Percentiles rank a stretch among this genome's conserved stretches.
phyloP scores from a whole-genome alignment of 2,797 vertebrate species.

The Hippoglossus hippoglossus region DNA sequence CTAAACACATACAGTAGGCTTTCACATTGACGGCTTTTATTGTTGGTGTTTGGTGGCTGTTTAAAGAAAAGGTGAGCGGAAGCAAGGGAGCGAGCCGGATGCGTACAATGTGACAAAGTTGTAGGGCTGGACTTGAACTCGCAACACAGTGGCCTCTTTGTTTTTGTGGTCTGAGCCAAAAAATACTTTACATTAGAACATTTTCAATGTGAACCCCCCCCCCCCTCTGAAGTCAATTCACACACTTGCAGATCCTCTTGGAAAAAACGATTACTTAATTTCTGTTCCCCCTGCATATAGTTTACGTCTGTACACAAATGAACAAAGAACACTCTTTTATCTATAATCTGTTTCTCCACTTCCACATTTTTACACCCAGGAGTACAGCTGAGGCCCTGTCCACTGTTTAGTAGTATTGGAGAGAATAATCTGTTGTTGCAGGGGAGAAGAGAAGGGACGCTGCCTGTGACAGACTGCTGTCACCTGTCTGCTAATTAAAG shows the following conservation, averaged over 20 bases:
- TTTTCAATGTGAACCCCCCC: not conserved
- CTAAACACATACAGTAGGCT: constrained; percentile 23
- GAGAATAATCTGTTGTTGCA: constrained; percentile 19
- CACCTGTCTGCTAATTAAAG: constrained; percentile 53
- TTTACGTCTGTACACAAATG: constrained; percentile 14
- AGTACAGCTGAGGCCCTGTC: constrained; percentile 2
- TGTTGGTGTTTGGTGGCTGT: constrained; percentile 10
- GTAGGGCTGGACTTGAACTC: constrained; percentile 14
- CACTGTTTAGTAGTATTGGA: constrained; percentile 42
- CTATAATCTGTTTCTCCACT: constrained; percentile 14
- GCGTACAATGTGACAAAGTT: not conserved
- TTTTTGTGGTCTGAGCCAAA: constrained; percentile 10
- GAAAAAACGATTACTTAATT: not conserved
- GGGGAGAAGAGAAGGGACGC: constrained; percentile 15
- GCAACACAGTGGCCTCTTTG: constrained; percentile 4
- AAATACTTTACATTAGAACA: constrained; percentile 3
- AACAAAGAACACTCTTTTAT: constrained; percentile 21
- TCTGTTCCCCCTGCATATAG: not conserved
- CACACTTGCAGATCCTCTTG: not conserved
- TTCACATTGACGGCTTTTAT: constrained; percentile 12
- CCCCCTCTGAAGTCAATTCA: not conserved
- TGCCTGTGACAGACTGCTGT: constrained; percentile 33
- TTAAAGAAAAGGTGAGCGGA: not conserved
- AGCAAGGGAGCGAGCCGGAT: too few relatives aligned
- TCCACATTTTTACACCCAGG: not conserved